Percentiles rank a stretch among this genome's conserved stretches.
Conservation (phyloP, 2,113 vertebrate genomes). For the Enhydra lutris region DNA sequence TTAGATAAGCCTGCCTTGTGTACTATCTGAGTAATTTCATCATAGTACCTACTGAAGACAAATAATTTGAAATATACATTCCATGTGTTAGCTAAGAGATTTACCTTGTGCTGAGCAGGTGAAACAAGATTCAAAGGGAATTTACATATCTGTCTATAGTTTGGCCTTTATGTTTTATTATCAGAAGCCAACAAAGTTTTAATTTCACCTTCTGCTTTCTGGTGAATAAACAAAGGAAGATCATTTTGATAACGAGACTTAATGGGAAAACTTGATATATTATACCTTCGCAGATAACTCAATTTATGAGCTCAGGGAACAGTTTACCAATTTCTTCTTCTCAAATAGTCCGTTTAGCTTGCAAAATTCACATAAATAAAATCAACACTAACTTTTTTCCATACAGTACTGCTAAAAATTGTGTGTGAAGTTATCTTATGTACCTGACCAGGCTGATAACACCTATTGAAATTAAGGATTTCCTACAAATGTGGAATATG, state of each 20-base stretch:
- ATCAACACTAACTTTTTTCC: background rate
- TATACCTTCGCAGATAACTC: background rate
- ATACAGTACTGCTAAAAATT: background rate
- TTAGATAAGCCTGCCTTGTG: background rate
- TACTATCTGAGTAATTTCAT: background rate
- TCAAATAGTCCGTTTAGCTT: background rate
- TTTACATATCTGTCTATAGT: background rate
- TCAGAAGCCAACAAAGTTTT: constrained; percentile 11
- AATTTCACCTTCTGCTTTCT: constrained; percentile 37
- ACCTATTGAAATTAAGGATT: background rate
- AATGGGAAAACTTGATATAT: background rate
- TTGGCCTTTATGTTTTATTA: background rate
- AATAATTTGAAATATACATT: constrained; percentile 23
- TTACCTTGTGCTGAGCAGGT: background rate
- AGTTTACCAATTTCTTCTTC: background rate
- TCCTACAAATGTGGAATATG: background rate
- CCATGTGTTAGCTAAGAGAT: background rate
- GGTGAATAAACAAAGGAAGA: constrained; percentile 15
- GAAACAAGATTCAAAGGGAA: background rate
- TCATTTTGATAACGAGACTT: constrained; percentile 20
- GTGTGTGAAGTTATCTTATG: background rate
- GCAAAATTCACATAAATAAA: background rate
- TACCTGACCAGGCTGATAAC: background rate
- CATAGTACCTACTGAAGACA: background rate
- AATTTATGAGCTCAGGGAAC: background rate